Conservation (phyloP, 2,888 invertebrate species). For the Punctoribates punctum region DNA sequence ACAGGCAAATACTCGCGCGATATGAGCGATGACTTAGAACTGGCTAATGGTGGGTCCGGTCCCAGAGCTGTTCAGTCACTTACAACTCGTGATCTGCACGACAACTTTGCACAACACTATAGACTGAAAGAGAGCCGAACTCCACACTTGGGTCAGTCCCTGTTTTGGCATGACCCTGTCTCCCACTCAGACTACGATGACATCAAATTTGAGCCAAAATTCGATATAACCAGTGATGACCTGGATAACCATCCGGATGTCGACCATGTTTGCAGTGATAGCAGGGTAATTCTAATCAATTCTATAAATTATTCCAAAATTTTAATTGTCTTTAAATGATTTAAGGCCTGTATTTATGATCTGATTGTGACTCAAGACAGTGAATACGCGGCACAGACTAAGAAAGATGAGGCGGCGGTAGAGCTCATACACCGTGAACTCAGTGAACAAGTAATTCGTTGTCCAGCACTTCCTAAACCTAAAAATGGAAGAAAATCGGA, state of each 20-base stretch:
- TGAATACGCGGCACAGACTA: constrained; percentile 80
- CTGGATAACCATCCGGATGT: constrained; percentile 34
- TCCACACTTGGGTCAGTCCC: constrained; percentile 56
- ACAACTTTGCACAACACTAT: constrained; percentile 16
- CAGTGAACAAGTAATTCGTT: constrained; percentile 62
- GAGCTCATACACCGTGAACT: constrained; percentile 44
- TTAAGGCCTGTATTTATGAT: constrained; percentile 77
- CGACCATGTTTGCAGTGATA: constrained; percentile 66
- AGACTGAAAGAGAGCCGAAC: constrained; percentile 44
- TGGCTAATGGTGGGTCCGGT: constrained; percentile 15
- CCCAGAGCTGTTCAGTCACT: background rate
- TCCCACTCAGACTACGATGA: constrained; percentile 78
- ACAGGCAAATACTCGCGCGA: constrained; percentile 30
- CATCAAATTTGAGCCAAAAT: constrained; percentile 70
- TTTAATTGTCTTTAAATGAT: no score
- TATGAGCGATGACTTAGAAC: constrained; percentile 24
- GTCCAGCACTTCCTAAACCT: constrained; percentile 83
- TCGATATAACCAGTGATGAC: constrained; percentile 61
- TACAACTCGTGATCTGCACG: constrained; percentile 9
- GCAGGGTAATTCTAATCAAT: constrained; percentile 54
- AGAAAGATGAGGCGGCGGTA: constrained; percentile 64
- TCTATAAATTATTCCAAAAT: no score
- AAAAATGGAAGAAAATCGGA: constrained; percentile 84
- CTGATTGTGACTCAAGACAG: constrained; percentile 74
- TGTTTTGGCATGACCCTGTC: constrained; percentile 73